Conservation (phyloP, 1,140 invertebrate genomes). For the Drosophila navojoa region DNA sequence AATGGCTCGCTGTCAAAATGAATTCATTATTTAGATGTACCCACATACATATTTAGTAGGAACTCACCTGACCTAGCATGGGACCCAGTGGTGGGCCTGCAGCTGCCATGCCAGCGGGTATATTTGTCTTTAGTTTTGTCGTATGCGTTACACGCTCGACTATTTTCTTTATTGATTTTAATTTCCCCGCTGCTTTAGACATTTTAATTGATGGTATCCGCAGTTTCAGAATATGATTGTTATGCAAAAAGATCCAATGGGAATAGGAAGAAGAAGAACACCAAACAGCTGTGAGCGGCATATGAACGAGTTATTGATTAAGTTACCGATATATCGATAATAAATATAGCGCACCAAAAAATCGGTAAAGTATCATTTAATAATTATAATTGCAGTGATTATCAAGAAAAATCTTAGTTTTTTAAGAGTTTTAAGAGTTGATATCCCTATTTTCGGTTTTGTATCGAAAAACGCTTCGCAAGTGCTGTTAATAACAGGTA, state of each 20-base stretch:
- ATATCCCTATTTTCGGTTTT: too few species aligned
- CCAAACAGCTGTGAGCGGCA: slow-evolving; percentile 17
- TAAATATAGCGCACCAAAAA: background rate
- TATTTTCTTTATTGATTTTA: slow-evolving; percentile 88
- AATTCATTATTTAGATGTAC: background rate
- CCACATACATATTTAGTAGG: background rate
- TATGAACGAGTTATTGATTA: background rate
- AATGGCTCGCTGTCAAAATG: slow-evolving; percentile 91
- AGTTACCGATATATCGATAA: background rate
- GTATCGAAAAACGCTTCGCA: background rate
- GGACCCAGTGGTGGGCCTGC: slow-evolving; percentile 96
- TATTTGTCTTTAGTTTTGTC: slow-evolving; percentile 89
- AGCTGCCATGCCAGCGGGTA: slow-evolving; percentile 94
- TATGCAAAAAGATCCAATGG: slow-evolving; percentile 56
- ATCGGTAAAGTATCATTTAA: too few species aligned
- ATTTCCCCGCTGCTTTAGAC: slow-evolving; percentile 88
- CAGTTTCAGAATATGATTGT: slow-evolving; percentile 28
- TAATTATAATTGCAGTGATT: too few species aligned
- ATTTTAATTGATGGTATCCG: slow-evolving; percentile 85
- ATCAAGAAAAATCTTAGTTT: too few species aligned
- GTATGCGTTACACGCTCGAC: slow-evolving; percentile 90
- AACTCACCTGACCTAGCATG: slow-evolving; percentile 93
- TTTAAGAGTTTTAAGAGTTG: too few species aligned
- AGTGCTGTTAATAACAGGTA: slow-evolving; percentile 11
- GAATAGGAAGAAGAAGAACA: slow-evolving; percentile 20